Base-by-base conservation (phyloP, 2,113 vertebrate genomes). In the Odontophorus gujanensis region DNA sequence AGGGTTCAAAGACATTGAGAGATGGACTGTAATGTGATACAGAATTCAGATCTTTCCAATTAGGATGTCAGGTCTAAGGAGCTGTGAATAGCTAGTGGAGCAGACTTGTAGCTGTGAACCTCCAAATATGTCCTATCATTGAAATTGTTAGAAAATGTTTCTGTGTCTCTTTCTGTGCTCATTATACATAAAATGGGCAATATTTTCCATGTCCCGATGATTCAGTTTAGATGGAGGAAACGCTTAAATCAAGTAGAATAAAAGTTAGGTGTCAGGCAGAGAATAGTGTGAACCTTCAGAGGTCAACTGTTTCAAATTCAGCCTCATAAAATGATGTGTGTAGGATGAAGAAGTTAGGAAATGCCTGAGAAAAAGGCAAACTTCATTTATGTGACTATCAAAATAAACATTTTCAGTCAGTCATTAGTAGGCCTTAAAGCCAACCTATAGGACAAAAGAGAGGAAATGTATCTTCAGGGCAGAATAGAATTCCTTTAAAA, bases 1-100 rank as follows among this genome's bases (percentile, higher is more conserved):
- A 74, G 12, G 6, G 34, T 24, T 4, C 22, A 32, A 40, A 34
- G 13, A 3, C 1, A 0, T 5, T 26, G 42, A 18, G 13, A 30
- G 11, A 43, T 25, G n/a, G 24, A 36, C 11, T 43, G 30, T 25
- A 9, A 36, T 0, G 3, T 43, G 32, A 11, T 30, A 2, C 13
- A 61, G 11, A 5, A 3, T 16, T 38, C 4, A 10, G 14, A 0
- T 24, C 26, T 58, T 1, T 0, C 22, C 15, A 0, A 0, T 55
- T 14, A 32, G 24, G 36, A 12, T 26, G 22, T 22, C 26, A 20
- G 21, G 6, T n/a, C 25, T 61, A n/a, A 59, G 55, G 11, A 6
- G 2, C 38, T 55, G 32, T 45, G 38, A 58, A 67, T 12, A 5
- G 21, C 18, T 1, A 7, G 21, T 55, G 30, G 28, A 72, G 10